Conservation (phyloP, 1,140 invertebrate genomes). For the Neodiprion lecontei region DNA sequence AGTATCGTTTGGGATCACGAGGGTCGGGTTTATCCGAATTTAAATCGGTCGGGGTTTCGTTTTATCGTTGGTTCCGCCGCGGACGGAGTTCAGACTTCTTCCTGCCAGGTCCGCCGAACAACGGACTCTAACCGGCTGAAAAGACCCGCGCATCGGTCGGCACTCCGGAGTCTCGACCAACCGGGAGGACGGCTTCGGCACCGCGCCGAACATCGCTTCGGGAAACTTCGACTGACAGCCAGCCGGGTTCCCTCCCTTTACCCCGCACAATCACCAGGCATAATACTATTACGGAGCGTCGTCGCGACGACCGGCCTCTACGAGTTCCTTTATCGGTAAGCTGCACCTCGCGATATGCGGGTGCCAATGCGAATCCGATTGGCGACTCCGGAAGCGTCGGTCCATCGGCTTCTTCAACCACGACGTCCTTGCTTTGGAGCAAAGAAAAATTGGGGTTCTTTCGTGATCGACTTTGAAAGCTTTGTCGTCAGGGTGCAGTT, state of each 20-base stretch:
- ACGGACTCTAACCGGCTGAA: slow-evolving; percentile 6
- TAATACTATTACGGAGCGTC: slow-evolving; percentile 5
- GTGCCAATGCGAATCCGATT: not conserved
- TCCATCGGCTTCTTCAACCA: too few species aligned
- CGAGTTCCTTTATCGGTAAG: not conserved
- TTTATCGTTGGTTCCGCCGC: slow-evolving; percentile 1
- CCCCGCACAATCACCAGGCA: not conserved
- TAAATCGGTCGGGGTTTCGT: not conserved
- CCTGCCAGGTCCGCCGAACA: not conserved
- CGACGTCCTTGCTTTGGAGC: too few species aligned
- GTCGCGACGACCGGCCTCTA: not conserved
- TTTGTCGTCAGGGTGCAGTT: too few species aligned
- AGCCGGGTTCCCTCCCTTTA: not conserved
- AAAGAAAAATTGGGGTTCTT: too few species aligned
- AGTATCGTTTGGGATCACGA: not conserved
- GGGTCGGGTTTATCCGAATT: not conserved
- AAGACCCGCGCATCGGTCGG: not conserved
- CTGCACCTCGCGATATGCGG: not conserved
- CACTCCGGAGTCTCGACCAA: not conserved
- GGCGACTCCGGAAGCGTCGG: not conserved
- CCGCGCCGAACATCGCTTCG: slow-evolving; percentile 3
- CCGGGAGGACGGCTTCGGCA: slow-evolving; percentile 1
- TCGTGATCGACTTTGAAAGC: too few species aligned
- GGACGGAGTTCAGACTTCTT: slow-evolving; percentile 5
- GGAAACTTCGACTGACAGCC: not conserved